Evolutionary conservation across 2,113 vertebrate species (phyloP).

Genomic region (Xiphophorus maculatus): DNA sequence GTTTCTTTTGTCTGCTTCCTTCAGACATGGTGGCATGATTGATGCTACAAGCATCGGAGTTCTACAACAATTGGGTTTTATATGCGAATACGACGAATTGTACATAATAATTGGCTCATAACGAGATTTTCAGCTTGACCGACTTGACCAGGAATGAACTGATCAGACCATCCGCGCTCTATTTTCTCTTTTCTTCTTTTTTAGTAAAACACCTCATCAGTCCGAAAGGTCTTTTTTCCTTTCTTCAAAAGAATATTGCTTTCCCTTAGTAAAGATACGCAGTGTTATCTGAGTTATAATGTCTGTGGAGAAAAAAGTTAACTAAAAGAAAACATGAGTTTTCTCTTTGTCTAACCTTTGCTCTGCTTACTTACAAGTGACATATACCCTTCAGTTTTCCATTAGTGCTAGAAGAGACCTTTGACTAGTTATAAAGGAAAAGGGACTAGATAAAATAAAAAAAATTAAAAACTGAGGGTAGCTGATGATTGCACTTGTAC

Average conservation of each 20-base stretch:
- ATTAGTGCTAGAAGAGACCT: not conserved
- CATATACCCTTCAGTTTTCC: no score
- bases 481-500: no score
- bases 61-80: not conserved
- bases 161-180: not conserved
- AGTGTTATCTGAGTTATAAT: not conserved
- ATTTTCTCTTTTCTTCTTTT: not conserved
- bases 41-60: slow-evolving; percentile 1
- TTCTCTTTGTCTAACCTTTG: no score
- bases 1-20: slow-evolving; percentile 38
- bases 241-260: not conserved
- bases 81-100: not conserved
- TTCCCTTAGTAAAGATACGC: not conserved
- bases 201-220: not conserved
- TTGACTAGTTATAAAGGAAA: no score
- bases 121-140: not conserved
- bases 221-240: not conserved
- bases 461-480: no score
- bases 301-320: not conserved
- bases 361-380: no score
- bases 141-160: not conserved
- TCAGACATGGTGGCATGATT: slow-evolving; percentile 13
- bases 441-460: no score
- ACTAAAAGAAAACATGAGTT: not conserved
- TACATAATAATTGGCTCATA: not conserved